Base-by-base conservation (phyloP, 2,113 vertebrate species). In the Labrus mixtus region DNA sequence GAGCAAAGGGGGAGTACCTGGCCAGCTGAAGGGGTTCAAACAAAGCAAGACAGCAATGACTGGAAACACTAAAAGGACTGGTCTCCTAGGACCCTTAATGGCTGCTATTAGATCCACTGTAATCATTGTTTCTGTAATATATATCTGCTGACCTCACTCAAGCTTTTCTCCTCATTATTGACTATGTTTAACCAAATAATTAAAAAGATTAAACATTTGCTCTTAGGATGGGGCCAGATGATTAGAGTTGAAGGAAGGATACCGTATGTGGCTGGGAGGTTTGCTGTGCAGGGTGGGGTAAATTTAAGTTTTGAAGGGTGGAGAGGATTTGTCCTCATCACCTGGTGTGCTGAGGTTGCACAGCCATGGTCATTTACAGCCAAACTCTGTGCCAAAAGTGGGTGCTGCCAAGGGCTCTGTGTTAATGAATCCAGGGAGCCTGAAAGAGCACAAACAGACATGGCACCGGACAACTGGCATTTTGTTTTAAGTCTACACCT, bases 1-100 rank as follows among this genome's bases (percentile, higher is more conserved):
- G 61, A 79, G 51, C 61, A 59, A 75, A 66, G 72, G 73, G 77
- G 62, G 74, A 76, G 79, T 89, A 93, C 88, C 89, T 93, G 87
- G 74, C 70, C 46, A 68, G 58, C 79, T 78, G 41, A 75, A 61
- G 55, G 23, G 46, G 29, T 68, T 80, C 82, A 66, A 45, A 80
- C 73, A 88, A 78, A 79, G 72, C 68, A 69, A 70, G 50, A 53
- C 36, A 0, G 68, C 84, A 82, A 79, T 86, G 71, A 76, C 22
- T 84, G 68, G 67, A 85, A 89, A 81, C 73, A 82, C 65, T 74
- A 45, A 70, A 75, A 68, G 51, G 55, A 69, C 63, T 48, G 57
- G 9, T 55, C 62, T 83, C 33, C 58, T 67, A 22, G 11, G 36
- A 57, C 45, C 41, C 43, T 63, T 46, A 73, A 75, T 46, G 66